Evolutionary conservation across 2,888 invertebrate genomes (phyloP).

Genomic region (Cinara cedri): DNA sequence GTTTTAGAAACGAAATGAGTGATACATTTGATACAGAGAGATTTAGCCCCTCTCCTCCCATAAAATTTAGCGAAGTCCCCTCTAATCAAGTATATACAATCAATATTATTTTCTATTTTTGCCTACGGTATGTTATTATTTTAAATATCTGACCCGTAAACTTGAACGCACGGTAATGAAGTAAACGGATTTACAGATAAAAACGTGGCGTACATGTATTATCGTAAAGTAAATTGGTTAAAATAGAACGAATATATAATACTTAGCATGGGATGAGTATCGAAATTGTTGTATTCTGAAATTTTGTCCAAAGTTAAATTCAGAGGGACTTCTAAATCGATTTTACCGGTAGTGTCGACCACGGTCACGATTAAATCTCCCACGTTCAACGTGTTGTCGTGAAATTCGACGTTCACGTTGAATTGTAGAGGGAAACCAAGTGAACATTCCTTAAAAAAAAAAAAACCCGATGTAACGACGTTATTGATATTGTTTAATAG

Average conservation of each 20-base stretch:
- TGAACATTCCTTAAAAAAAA: conserved; percentile 6
- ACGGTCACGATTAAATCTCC: not conserved
- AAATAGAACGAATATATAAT: not conserved
- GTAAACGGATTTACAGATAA: not conserved
- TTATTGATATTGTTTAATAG: not conserved
- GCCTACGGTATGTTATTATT: too few species aligned
- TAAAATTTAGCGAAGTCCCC: too few species aligned
- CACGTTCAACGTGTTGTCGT: not conserved
- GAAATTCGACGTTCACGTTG: conserved; percentile 9
- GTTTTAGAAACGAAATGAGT: too few species aligned
- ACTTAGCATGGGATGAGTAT: conserved; percentile 42
- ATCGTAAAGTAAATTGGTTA: not conserved
- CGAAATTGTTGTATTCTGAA: not conserved
- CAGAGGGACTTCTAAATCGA: conserved; percentile 24
- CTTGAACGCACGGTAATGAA: conserved; percentile 7
- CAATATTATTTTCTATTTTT: too few species aligned
- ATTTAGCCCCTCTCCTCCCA: too few species aligned
- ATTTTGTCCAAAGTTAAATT: not conserved
- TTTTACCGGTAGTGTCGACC: not conserved
- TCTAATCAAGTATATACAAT: too few species aligned
- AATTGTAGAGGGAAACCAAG: conserved; percentile 26
- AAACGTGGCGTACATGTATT: not conserved
- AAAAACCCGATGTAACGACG: not conserved
- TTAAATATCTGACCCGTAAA: too few species aligned
- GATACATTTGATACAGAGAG: too few species aligned